These are phyloP conservation scores for Teleopsis dalmanni DNA, from an alignment of 1,140 invertebrate species.

Conservation along the genomic window DNA sequence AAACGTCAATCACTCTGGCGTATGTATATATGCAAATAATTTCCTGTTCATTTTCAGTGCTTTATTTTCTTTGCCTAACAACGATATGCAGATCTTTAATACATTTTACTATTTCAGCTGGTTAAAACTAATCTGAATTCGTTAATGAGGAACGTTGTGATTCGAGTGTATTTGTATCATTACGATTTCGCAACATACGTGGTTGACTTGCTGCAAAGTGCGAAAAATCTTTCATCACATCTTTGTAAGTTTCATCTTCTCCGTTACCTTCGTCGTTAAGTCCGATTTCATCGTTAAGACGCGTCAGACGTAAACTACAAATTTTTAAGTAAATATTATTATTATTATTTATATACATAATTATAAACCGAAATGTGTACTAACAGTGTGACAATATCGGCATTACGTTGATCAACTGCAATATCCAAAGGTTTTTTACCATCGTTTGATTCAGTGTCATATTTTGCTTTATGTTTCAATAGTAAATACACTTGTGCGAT, in stretches of 20 bases:
- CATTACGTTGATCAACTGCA: slow-evolving; percentile 77
- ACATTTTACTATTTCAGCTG: too few relatives aligned
- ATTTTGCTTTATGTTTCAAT: slow-evolving; percentile 83
- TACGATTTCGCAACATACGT: slow-evolving; percentile 51
- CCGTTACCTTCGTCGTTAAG: slow-evolving; percentile 65
- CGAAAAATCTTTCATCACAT: slow-evolving; percentile 85
- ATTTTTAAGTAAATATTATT: neutral
- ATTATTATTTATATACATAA: neutral
- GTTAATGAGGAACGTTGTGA: slow-evolving; percentile 38
- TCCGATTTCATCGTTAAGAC: slow-evolving; percentile 86
- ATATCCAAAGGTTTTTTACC: slow-evolving; percentile 74
- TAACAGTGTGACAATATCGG: slow-evolving; percentile 91
- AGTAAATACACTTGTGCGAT: slow-evolving; percentile 88
- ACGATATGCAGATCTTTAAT: too few relatives aligned
- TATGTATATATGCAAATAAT: too few relatives aligned
- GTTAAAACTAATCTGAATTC: slow-evolving; percentile 29
- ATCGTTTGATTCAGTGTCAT: slow-evolving; percentile 66
- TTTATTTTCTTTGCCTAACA: too few relatives aligned
- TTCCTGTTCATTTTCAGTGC: too few relatives aligned
- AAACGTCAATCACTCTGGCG: too few relatives aligned
- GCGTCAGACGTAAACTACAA: slow-evolving; percentile 68
- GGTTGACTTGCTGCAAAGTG: slow-evolving; percentile 69
- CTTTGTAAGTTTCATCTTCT: slow-evolving; percentile 79
- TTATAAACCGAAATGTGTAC: slow-evolving; percentile 26
- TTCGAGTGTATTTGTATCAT: slow-evolving; percentile 29